Base-by-base conservation (phyloP, 2,113 vertebrate species). In the Gymnocephalus cernua region DNA sequence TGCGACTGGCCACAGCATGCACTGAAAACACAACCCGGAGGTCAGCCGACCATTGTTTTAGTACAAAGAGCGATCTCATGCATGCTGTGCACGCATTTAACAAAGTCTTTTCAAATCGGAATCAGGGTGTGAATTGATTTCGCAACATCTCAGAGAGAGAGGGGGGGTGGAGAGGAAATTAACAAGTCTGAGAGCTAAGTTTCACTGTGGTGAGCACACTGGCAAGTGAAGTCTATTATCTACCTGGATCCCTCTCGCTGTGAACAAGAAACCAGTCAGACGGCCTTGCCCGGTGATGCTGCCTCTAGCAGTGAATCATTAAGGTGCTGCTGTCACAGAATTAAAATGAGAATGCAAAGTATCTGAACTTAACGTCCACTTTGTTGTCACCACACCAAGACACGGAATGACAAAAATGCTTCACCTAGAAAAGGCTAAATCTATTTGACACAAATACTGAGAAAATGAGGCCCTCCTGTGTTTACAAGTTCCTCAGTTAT, bases 321-420 rank as follows among this genome's bases (percentile, higher is more conserved):
- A 53, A 53, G 66, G 76, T 77, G 80, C 88, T 86, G 71, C 86
- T 74, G 45, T 64, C 35, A 27, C 59, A 56, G 75, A 87, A 88
- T 80, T 77, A 82, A 86, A 86, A 59, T n/a, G 48, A 81, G 92
- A 95, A 95, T 93, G 82, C 45, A 59, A 93, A 82, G 86, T 87
- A 93, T 95, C 89, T 76, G 21, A 84, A 71, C 74, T 2, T 68
- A 62, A 80, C 80, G 47, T 75, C 75, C 58, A 75, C 72, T 74
- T 58, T 21, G 21, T 10, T 32, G 29, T 67, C 64, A 88, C 87
- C 86, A 93, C 91, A 47, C 86, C 84, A 82, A 80, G 29, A 74
- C 32, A 16, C 0, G 74, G 89, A 92, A 94, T 93, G 86, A 57
- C 64, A 94, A 78, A 77, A 82, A 91, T 80, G n/a, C 25, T 11